Base-by-base conservation (phyloP, 2,797 vertebrate species). In the Scleropages formosus region DNA sequence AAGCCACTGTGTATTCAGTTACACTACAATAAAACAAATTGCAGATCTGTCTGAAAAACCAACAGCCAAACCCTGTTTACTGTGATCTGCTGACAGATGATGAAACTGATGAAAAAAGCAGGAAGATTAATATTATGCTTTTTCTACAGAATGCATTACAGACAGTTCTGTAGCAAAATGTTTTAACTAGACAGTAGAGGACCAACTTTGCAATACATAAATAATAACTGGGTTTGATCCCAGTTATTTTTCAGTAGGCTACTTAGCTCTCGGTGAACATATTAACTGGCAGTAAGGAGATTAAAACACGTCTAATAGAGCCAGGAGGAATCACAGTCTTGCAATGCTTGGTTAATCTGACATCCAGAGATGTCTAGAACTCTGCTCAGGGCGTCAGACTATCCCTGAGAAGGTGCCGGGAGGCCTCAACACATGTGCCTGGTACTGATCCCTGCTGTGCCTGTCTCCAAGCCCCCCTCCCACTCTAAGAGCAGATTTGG, bases 221-320 rank as follows among this genome's bases (percentile, higher is more conserved):
- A 58, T 58, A 58, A 60, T 31, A 72, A 22, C 10, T 15, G 18
- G 70, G 56, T 12, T 39, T 72, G 53, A 44, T 72, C 15, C 10
- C 6, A 44, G 68, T 56, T 49, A 70, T 70, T 70, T 56, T 56
- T 31, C 22, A 22, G 53, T 51, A 72, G 53, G 56, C 44, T 58
- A 59, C 27, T 59, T 64, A 64, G 22, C 22, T 27, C 59, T 72
- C 16, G 53, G 53, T 60, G 70, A 72, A 72, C 53, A 31, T 59
- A 58, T 58, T 44, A 72, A 60, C 56, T 60, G 53, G 70, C 27
- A 60, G 53, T 72, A 72, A 72, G 70, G 56, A 22, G 70, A 72
- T 72, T 60, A 72, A 58, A 60, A 60, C 10, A 9, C 4, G 27
- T 71, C 18, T 9, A 59, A 71, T 15, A 71, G 56, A 71, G 51